Evolutionary conservation across 2,888 invertebrate genomes (phyloP).

Genomic region (Agapetus fuscipes): DNA sequence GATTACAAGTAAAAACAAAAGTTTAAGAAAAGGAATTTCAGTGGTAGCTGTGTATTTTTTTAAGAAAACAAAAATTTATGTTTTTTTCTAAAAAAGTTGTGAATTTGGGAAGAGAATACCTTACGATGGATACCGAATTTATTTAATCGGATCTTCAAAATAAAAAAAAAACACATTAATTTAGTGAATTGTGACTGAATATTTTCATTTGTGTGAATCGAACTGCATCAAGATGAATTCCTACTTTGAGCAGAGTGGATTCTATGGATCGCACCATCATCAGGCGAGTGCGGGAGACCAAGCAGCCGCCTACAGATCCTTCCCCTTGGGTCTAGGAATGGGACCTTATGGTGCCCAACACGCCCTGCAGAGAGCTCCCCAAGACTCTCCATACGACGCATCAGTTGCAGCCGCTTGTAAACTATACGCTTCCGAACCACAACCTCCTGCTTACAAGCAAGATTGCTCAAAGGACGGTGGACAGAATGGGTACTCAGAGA

Average conservation of each 20-base stretch:
- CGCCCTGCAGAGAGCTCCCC: constrained; percentile 65
- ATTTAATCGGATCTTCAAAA: constrained; percentile 5
- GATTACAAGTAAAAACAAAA: too few species aligned
- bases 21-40: neutral
- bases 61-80: too few species aligned
- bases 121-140: constrained; percentile 11
- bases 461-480: constrained; percentile 66
- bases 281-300: constrained; percentile 65
- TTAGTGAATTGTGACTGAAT: neutral
- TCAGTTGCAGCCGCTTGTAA: constrained; percentile 80
- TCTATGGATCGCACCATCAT: constrained; percentile 87
- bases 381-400: constrained; percentile 87
- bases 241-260: constrained; percentile 92
- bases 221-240: constrained; percentile 67
- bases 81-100: too few species aligned
- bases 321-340: constrained; percentile 78
- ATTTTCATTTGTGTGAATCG: neutral
- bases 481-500: constrained; percentile 57
- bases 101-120: too few species aligned
- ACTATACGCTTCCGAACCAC: constrained; percentile 58
- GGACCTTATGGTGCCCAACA: constrained; percentile 79
- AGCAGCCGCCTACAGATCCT: constrained; percentile 68
- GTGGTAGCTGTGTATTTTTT: neutral
- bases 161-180: too few species aligned
- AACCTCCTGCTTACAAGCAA: constrained; percentile 53